Conservation (phyloP, 2,113 vertebrate genomes). For the Ciconia stormi region DNA sequence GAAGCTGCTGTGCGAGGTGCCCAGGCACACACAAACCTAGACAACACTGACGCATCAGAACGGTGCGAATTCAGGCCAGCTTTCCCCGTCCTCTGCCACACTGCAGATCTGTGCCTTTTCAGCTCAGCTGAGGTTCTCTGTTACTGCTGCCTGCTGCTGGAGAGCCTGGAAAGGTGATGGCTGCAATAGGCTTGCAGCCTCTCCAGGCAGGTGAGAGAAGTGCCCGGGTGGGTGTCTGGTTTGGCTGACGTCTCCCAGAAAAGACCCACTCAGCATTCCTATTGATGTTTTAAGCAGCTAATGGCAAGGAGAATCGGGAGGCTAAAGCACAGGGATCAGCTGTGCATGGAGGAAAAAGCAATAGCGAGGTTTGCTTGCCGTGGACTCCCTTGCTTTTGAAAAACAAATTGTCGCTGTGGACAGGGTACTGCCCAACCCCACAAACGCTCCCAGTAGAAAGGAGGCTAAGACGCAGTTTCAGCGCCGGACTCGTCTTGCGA, state of each 20-base stretch:
- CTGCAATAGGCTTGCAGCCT: background rate
- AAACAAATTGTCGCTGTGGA: rapidly evolving
- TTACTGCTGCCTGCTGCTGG: background rate
- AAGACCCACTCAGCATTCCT: background rate
- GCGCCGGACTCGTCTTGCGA: rapidly evolving
- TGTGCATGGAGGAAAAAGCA: background rate
- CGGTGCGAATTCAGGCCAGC: background rate
- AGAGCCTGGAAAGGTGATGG: background rate
- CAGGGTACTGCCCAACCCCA: background rate
- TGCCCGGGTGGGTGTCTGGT: rapidly evolving
- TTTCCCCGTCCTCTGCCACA: background rate
- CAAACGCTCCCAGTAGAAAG: background rate
- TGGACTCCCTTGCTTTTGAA: background rate
- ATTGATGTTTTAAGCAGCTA: background rate
- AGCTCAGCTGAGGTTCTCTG: background rate
- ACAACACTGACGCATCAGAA: background rate
- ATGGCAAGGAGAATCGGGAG: background rate
- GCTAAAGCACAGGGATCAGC: background rate
- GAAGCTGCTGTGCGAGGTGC: conserved; percentile 34
- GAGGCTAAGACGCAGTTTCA: rapidly evolving
- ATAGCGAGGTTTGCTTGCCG: background rate
- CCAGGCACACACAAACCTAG: conserved; percentile 21
- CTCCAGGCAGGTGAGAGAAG: background rate
- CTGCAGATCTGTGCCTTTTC: conserved; percentile 45
- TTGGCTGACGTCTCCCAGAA: background rate